Evolutionary conservation across 2,888 invertebrate genomes (phyloP).

Genomic region (Sisyra nigra): DNA sequence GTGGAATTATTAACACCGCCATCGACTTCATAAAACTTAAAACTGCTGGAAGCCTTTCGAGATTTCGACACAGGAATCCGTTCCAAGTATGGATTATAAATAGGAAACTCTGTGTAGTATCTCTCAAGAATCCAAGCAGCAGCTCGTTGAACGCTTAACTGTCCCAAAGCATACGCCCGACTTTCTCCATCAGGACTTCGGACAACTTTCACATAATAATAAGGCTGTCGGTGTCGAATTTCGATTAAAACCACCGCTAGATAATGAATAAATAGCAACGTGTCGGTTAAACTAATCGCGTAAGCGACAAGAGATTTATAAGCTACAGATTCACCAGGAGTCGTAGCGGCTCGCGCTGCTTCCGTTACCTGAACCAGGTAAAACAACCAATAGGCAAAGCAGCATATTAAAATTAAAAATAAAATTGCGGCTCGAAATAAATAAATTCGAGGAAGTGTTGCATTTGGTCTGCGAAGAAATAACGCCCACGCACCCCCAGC

Average conservation of each 20-base stretch:
- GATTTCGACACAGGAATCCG: constrained; percentile 76
- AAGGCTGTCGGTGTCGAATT: constrained; percentile 79
- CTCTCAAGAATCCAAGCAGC: constrained; percentile 89
- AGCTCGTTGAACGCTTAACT: constrained; percentile 86
- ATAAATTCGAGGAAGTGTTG: constrained; percentile 82
- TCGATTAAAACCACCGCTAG: constrained; percentile 86
- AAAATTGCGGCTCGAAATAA: constrained; percentile 81
- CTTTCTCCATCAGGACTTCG: constrained; percentile 93
- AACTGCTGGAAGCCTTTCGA: constrained; percentile 60
- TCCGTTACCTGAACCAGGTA: constrained; percentile 85
- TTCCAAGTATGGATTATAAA: constrained; percentile 93
- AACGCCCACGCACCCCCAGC: constrained; percentile 87
- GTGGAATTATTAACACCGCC: constrained; percentile 53
- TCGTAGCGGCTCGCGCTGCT: constrained; percentile 61
- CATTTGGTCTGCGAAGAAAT: constrained; percentile 68
- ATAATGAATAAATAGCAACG: constrained; percentile 87
- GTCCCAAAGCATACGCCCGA: constrained; percentile 73
- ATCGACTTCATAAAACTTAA: constrained; percentile 97
- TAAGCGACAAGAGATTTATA: constrained; percentile 84
- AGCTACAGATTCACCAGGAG: constrained; percentile 63
- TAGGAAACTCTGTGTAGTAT: constrained; percentile 91
- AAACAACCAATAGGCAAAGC: constrained; percentile 96
- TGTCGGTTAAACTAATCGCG: constrained; percentile 84
- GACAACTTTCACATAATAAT: constrained; percentile 78
- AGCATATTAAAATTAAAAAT: constrained; percentile 75